Percentiles rank a stretch among this genome's conserved stretches.
phyloP scores from a whole-genome alignment of 2,113 vertebrate species.

The Catharus fuscescens region DNA sequence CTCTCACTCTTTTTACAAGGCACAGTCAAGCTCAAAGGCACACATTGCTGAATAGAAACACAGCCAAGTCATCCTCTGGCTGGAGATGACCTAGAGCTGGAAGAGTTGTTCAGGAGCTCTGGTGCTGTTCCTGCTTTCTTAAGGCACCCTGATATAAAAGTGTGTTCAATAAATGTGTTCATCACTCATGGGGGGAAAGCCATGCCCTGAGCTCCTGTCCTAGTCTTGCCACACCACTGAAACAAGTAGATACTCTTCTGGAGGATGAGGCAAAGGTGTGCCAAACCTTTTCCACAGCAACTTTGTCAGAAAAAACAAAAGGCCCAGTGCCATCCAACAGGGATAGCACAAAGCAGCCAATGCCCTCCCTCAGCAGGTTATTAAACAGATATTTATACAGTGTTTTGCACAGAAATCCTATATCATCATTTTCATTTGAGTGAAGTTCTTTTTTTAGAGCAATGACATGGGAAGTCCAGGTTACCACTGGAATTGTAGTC shows the following conservation, averaged over 20 bases:
- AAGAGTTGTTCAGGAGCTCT: neutral
- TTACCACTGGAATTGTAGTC: neutral
- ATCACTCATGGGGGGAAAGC: accelerated
- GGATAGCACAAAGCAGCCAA: neutral
- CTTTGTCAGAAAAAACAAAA: neutral
- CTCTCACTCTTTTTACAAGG: neutral
- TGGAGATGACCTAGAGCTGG: neutral
- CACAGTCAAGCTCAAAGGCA: neutral
- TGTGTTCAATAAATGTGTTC: neutral
- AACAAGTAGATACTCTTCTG: neutral
- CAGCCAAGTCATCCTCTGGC: neutral
- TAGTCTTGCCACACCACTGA: neutral
- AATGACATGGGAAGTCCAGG: neutral
- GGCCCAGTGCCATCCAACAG: neutral
- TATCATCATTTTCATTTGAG: neutral
- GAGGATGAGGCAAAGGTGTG: neutral
- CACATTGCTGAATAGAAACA: neutral
- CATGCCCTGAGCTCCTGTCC: neutral
- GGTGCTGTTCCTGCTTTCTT: neutral
- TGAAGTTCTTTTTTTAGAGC: neutral
- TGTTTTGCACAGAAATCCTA: neutral
- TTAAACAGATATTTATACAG: neutral
- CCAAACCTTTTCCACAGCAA: neutral
- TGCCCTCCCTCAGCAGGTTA: neutral
- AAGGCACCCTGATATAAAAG: neutral